A percentile compares a stretch with the other conserved stretches of the same genome.
Conservation (phyloP, 2,888 invertebrate genomes). For the Anagyrus pseudococci region DNA sequence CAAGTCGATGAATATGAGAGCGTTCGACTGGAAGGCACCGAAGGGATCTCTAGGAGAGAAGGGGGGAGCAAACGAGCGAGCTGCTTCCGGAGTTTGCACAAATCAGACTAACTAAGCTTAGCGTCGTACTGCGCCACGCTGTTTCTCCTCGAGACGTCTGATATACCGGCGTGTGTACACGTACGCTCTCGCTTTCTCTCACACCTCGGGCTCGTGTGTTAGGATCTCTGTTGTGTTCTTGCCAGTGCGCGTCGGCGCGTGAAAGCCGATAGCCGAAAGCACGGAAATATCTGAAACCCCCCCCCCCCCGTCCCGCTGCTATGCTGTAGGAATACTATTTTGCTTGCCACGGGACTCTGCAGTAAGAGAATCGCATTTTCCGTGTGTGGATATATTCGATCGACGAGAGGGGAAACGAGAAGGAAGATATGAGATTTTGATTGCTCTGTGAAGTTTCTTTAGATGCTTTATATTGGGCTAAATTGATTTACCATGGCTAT, state of each 20-base stretch:
- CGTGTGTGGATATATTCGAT: too few species aligned
- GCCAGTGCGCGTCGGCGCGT: neutral
- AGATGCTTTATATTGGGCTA: too few species aligned
- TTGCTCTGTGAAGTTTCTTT: too few species aligned
- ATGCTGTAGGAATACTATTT: too few species aligned
- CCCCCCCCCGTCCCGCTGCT: neutral
- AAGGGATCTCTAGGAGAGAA: neutral
- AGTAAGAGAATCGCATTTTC: too few species aligned
- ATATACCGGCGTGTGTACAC: neutral
- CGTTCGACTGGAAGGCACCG: constrained; percentile 5
- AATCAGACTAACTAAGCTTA: constrained; percentile 37
- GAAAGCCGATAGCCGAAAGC: constrained; percentile 27
- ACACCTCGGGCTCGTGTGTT: neutral
- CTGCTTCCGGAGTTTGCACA: constrained; percentile 30
- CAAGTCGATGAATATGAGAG: constrained; percentile 39
- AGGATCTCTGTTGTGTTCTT: constrained; percentile 22
- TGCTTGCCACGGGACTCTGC: too few species aligned
- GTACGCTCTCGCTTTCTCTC: neutral
- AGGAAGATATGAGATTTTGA: too few species aligned
- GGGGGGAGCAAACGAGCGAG: constrained; percentile 23
- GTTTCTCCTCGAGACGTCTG: neutral
- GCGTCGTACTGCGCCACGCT: constrained; percentile 10
- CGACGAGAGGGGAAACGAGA: too few species aligned
- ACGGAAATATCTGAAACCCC: neutral
- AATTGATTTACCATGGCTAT: too few species aligned